These are phyloP conservation scores for Ichneumoninae sp. DNA, from an alignment of 2,888 invertebrate genomes.

Conservation along the genomic window DNA sequence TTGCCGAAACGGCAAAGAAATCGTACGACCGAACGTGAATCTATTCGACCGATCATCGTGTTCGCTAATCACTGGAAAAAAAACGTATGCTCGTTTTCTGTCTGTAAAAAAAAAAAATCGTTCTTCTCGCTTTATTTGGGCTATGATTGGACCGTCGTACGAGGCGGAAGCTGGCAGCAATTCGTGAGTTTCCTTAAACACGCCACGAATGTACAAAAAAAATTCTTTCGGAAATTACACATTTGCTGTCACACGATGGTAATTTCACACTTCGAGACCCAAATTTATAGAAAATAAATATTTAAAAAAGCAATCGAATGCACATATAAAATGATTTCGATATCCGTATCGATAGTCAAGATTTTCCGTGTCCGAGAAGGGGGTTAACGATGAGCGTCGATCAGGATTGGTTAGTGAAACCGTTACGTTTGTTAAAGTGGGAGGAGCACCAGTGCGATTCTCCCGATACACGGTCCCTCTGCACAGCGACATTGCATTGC, in stretches of 20 bases:
- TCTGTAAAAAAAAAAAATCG: background rate
- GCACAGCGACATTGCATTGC: constrained; percentile 63
- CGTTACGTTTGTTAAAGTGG: constrained; percentile 75
- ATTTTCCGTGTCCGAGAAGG: constrained; percentile 56
- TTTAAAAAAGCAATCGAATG: background rate
- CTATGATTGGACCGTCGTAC: background rate
- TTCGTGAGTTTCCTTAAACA: background rate
- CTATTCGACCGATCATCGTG: constrained; percentile 5
- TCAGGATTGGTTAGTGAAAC: constrained; percentile 75
- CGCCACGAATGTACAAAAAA: no score
- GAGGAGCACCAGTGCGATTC: constrained; percentile 77
- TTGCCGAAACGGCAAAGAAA: constrained; percentile 40
- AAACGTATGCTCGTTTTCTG: background rate
- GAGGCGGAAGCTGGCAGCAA: background rate
- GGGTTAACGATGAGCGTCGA: constrained; percentile 58
- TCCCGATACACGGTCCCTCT: constrained; percentile 61
- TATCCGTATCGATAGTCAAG: constrained; percentile 12
- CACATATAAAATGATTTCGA: background rate
- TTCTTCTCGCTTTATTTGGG: background rate
- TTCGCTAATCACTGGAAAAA: background rate
- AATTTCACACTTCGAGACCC: background rate
- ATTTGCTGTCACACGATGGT: no score
- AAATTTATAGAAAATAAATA: background rate
- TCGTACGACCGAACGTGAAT: constrained; percentile 3
- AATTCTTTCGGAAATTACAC: no score